These are phyloP conservation scores for Lamellibrachia luymesi DNA, from an alignment of 1,140 invertebrate species.

Conservation along the genomic window DNA sequence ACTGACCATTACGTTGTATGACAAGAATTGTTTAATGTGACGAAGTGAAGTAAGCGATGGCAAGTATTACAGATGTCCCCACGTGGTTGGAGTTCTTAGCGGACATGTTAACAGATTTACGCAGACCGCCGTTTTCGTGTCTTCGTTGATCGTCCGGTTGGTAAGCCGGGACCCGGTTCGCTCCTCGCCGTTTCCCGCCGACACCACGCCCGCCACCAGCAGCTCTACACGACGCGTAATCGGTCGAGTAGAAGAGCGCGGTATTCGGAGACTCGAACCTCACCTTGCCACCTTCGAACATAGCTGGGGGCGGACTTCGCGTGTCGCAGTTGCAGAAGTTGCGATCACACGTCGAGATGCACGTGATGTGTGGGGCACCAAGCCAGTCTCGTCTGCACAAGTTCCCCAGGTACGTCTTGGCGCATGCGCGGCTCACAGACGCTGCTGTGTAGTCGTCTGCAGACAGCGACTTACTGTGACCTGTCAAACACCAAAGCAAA, in stretches of 20 bases:
- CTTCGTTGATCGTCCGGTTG: not conserved
- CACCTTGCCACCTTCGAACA: constrained; percentile 20
- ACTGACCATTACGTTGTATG: not conserved
- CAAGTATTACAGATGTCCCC: not conserved
- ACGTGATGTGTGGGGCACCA: constrained; percentile 24
- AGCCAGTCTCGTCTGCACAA: constrained; percentile 22
- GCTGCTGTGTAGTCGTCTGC: constrained; percentile 14
- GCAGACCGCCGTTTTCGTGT: not conserved
- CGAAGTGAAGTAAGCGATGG: not conserved
- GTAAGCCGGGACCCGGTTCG: not conserved
- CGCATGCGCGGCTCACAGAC: constrained; percentile 22
- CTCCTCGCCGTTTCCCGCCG: not conserved
- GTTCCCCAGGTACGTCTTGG: constrained; percentile 25
- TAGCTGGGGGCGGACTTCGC: constrained; percentile 22
- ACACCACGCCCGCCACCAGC: not conserved
- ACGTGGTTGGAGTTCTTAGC: not conserved
- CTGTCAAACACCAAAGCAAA: not conserved
- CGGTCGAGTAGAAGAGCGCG: not conserved
- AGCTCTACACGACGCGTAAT: constrained; percentile 1
- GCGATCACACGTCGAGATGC: constrained; percentile 20
- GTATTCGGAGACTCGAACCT: constrained; percentile 13
- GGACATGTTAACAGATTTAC: not conserved
- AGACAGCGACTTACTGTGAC: not conserved
- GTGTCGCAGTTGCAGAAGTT: constrained; percentile 26
- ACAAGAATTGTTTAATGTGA: not conserved